These are phyloP conservation scores for Puma concolor DNA, from an alignment of 2,113 vertebrate genomes.

Conservation along the genomic window DNA sequence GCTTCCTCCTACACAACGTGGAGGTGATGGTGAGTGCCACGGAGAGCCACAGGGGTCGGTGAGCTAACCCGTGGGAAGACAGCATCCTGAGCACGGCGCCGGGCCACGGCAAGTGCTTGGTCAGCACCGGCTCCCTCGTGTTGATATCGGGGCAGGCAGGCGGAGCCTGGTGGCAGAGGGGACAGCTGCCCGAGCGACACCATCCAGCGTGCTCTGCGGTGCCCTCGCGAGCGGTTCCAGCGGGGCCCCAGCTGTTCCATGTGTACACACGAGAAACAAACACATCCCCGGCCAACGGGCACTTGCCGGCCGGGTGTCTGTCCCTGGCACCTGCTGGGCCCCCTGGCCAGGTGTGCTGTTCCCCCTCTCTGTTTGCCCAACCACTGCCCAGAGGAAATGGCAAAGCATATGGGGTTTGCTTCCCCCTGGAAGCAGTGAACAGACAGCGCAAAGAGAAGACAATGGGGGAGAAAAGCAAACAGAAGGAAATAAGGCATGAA, in stretches of 20 bases:
- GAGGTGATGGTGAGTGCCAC: neutral
- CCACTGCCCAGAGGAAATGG: neutral
- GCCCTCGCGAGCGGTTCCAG: neutral
- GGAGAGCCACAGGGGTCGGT: too few relatives aligned
- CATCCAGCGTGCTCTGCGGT: neutral
- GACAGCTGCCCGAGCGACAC: neutral
- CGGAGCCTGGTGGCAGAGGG: neutral
- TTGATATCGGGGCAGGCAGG: neutral
- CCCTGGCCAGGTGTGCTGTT: neutral
- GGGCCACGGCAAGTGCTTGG: accelerated
- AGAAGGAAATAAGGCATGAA: neutral
- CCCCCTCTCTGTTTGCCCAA: slow-evolving; percentile 19
- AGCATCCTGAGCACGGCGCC: accelerated
- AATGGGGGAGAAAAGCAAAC: neutral
- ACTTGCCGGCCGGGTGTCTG: neutral
- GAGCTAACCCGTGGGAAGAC: neutral
- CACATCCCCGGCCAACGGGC: neutral
- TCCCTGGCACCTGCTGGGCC: neutral
- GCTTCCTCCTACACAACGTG: neutral
- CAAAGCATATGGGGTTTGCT: neutral
- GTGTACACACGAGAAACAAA: slow-evolving; percentile 55
- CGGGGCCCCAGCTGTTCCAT: slow-evolving; percentile 44
- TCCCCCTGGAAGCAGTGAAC: neutral
- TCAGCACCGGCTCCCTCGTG: neutral
- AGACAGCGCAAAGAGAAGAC: neutral